Conservation (phyloP, 1,140 invertebrate genomes). For the Homalodisca vitripennis region DNA sequence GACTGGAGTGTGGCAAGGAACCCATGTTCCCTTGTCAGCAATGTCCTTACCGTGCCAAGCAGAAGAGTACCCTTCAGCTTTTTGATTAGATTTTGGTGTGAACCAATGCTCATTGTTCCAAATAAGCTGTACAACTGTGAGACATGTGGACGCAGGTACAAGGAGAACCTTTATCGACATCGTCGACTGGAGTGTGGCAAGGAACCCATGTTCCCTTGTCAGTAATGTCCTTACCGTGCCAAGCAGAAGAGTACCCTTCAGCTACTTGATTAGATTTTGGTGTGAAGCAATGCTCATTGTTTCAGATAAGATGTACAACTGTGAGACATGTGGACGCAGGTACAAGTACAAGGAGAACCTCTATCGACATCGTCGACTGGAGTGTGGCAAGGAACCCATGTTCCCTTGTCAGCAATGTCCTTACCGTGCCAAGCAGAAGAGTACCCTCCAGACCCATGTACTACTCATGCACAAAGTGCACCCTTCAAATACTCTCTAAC, state of each 20-base stretch:
- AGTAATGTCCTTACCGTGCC: slow-evolving; percentile 46
- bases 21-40: slow-evolving; percentile 64
- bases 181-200: slow-evolving; percentile 44
- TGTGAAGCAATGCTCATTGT: no score
- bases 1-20: slow-evolving; percentile 57
- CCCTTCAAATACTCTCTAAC: no score
- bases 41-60: slow-evolving; percentile 47
- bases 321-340: slow-evolving; percentile 51
- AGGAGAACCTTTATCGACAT: slow-evolving; percentile 46
- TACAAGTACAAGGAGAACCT: slow-evolving; percentile 42
- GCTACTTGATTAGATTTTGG: no score
- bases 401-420: slow-evolving; percentile 30
- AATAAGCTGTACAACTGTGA: no score
- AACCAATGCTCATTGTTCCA: no score
- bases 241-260: slow-evolving; percentile 52
- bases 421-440: slow-evolving; percentile 29
- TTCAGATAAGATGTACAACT: slow-evolving; percentile 41
- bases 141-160: slow-evolving; percentile 51
- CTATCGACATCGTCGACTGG: slow-evolving; percentile 4
- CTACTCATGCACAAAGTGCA: no score
- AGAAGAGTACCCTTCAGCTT: slow-evolving; percentile 29
- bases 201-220: slow-evolving; percentile 47
- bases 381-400: slow-evolving; percentile 30
- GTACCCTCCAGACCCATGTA: slow-evolving; percentile 17
- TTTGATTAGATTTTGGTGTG: no score